A percentile compares a stretch with the other conserved stretches of the same genome.
These are phyloP conservation scores for Epinephelus cyanopodus DNA, from an alignment of 2,113 vertebrate genomes.

Conservation along the genomic window DNA sequence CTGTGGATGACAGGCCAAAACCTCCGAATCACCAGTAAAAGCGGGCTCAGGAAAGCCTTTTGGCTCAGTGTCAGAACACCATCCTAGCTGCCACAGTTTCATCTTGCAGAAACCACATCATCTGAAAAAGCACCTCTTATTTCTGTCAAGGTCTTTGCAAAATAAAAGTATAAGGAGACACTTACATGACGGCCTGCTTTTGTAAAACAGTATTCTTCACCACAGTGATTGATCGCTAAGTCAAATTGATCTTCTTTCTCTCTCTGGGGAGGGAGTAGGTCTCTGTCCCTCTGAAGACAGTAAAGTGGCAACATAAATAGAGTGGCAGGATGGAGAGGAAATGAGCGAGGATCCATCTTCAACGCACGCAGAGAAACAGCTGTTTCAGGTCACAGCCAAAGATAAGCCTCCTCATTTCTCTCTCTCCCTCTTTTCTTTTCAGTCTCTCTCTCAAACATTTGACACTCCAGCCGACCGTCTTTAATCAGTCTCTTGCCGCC, in stretches of 20 bases:
- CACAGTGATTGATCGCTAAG: conserved; percentile 63
- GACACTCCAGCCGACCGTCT: conserved; percentile 49
- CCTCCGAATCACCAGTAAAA: conserved; percentile 60
- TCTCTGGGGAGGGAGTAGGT: conserved; percentile 60
- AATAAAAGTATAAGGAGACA: conserved; percentile 36
- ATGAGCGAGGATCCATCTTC: conserved; percentile 80
- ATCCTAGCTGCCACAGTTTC: conserved; percentile 23
- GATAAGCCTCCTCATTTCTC: conserved; percentile 75
- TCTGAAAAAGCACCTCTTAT: neutral
- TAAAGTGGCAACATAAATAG: conserved; percentile 78
- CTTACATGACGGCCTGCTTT: conserved; percentile 31
- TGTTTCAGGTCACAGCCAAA: conserved; percentile 83
- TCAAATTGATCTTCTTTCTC: conserved; percentile 66
- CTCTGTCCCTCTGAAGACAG: conserved; percentile 71
- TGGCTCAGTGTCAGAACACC: conserved; percentile 53
- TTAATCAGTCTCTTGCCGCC: conserved; percentile 60
- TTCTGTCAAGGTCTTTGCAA: conserved; percentile 25
- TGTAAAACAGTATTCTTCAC: conserved; percentile 32
- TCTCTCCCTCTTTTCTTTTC: conserved; percentile 30
- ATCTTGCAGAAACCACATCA: neutral
- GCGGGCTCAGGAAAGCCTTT: conserved; percentile 50
- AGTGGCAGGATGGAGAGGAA: conserved; percentile 79
- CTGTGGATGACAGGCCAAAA: conserved; percentile 60
- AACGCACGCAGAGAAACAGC: conserved; percentile 81
- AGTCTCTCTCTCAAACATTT: conserved; percentile 44